Percentiles rank a stretch among this genome's conserved stretches.
These are phyloP conservation scores for Cynocephalus volans DNA, from an alignment of 2,113 vertebrate species.

Conservation along the genomic window DNA sequence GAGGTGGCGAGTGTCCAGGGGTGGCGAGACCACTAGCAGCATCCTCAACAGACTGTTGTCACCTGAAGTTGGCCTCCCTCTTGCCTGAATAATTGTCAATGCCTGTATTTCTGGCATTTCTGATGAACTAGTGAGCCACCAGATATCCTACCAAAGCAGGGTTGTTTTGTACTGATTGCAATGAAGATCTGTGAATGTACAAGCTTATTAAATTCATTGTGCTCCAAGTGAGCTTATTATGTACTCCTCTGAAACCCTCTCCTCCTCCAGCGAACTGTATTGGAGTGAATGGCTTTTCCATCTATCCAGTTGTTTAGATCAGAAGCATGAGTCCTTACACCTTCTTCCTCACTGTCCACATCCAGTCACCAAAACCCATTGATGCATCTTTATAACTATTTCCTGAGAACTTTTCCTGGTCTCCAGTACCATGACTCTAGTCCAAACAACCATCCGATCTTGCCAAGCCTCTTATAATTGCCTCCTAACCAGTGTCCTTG, in stretches of 20 bases:
- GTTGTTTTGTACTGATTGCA: not conserved
- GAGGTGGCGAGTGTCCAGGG: not conserved
- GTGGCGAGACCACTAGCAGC: not conserved
- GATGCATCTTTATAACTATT: not conserved
- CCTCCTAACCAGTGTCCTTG: not conserved
- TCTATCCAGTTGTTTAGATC: not conserved
- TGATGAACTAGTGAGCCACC: not conserved
- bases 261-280: not conserved
- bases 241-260: not conserved
- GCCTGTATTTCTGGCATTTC: not conserved
- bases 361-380: not conserved
- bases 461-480: not conserved
- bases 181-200: not conserved
- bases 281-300: not conserved
- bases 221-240: not conserved
- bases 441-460: not conserved
- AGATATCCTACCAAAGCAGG: not conserved
- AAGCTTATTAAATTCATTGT: not conserved
- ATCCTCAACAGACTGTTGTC: fast-evolving
- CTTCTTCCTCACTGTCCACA: not conserved
- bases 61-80: not conserved
- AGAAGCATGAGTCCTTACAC: not conserved
- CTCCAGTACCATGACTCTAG: not conserved
- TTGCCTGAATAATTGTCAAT: not conserved
- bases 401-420: not conserved